Evolutionary conservation across 2,888 invertebrate genomes (phyloP).

Genomic region (Conistra vaccinii): DNA sequence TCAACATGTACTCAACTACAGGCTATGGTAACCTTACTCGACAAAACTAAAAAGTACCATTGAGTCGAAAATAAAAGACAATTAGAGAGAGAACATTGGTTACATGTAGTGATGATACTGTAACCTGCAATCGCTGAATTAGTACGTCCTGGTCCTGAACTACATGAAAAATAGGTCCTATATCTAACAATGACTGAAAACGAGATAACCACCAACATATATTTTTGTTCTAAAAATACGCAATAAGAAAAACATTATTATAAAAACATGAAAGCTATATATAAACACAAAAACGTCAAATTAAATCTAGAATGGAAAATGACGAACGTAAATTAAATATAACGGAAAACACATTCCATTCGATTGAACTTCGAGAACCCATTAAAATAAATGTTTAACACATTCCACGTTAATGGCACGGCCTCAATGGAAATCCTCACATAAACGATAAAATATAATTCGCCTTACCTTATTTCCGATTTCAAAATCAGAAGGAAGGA

Average conservation of each 20-base stretch:
- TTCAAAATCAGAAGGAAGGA: slow-evolving; percentile 49
- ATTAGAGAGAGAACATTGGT: neutral
- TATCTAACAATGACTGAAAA: neutral
- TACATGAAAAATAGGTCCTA: neutral
- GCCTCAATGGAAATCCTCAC: slow-evolving; percentile 42
- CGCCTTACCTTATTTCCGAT: slow-evolving; percentile 63
- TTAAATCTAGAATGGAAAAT: slow-evolving; percentile 19
- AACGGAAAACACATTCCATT: slow-evolving; percentile 32
- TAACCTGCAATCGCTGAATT: neutral
- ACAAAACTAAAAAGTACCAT: neutral
- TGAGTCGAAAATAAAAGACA: neutral
- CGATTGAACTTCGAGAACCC: slow-evolving; percentile 36
- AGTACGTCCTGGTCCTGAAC: neutral
- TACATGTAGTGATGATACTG: neutral
- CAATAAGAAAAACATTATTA: neutral
- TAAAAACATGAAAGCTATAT: neutral
- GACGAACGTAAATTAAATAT: slow-evolving; percentile 32
- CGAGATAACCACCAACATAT: neutral
- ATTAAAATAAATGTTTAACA: slow-evolving; percentile 54
- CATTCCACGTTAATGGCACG: slow-evolving; percentile 39
- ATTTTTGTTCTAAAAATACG: neutral
- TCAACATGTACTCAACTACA: neutral
- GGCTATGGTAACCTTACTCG: neutral
- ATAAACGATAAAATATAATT: slow-evolving; percentile 56
- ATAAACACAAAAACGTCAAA: slow-evolving; percentile 14